These are phyloP conservation scores for Ashinkailepas kermadecensis DNA, from an alignment of 2,888 invertebrate species.

Conservation along the genomic window DNA sequence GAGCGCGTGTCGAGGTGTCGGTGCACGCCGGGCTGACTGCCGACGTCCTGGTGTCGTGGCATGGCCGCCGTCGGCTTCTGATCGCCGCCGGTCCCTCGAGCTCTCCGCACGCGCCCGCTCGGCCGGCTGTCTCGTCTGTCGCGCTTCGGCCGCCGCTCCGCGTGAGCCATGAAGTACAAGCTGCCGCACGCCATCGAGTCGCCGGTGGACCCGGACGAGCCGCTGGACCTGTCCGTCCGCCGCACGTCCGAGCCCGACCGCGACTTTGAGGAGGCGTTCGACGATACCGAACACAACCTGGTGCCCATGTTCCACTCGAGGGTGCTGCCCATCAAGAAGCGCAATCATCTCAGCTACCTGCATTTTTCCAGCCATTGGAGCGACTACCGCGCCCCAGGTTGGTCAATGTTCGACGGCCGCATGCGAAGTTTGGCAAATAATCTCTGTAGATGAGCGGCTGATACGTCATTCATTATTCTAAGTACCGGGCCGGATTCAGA, in stretches of 20 bases:
- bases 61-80: neutral
- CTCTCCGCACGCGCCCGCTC: too few relatives aligned
- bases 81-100: too few relatives aligned
- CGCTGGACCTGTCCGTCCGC: neutral
- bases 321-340: constrained; percentile 22
- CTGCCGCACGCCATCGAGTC: neutral
- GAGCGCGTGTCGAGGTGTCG: neutral
- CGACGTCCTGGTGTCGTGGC: neutral
- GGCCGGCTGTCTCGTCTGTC: too few relatives aligned
- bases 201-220: neutral
- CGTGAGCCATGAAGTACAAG: constrained; percentile 3
- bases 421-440: too few relatives aligned
- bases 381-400: neutral
- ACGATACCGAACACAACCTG: neutral
- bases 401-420: neutral
- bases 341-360: neutral
- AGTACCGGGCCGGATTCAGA: too few relatives aligned
- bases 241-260: neutral
- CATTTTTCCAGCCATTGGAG: neutral
- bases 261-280: neutral
- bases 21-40: neutral
- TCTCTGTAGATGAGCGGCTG: too few relatives aligned
- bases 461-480: too few relatives aligned
- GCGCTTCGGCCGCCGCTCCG: neutral
- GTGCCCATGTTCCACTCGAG: neutral